Percentiles rank a stretch among this genome's conserved stretches.
Evolutionary conservation across 2,113 vertebrate genomes (phyloP).

Genomic region (Xenotilapia longispinis): DNA sequence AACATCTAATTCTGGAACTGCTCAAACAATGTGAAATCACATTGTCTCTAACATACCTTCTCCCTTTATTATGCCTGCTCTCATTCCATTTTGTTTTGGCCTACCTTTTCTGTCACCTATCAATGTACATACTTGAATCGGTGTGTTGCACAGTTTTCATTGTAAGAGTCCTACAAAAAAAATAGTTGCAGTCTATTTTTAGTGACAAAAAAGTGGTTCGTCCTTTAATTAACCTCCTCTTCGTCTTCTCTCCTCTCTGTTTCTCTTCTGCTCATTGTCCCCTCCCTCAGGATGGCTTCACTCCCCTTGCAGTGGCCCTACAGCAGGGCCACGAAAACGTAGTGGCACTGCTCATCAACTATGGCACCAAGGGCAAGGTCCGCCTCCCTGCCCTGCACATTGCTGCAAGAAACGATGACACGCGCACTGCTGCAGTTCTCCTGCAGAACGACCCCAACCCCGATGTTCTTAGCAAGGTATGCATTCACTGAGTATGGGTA

Average conservation of each 20-base stretch:
- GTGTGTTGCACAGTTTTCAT: not conserved
- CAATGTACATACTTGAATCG: not conserved
- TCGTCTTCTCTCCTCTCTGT: not conserved
- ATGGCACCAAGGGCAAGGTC: constrained; percentile 93
- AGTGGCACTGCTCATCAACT: constrained; percentile 94
- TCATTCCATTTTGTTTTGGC: not conserved
- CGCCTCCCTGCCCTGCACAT: constrained; percentile 95
- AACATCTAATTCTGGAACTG: not conserved
- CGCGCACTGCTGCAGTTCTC: constrained; percentile 89
- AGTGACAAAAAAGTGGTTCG: not conserved
- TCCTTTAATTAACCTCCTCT: not conserved
- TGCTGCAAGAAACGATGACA: constrained; percentile 93
- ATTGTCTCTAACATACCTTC: not conserved
- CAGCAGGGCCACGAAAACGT: constrained; percentile 98
- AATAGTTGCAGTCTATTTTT: not conserved
- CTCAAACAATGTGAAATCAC: not conserved
- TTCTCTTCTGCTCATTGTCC: not conserved
- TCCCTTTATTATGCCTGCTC: not conserved
- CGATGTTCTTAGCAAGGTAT: constrained; percentile 94
- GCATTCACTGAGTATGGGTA: not conserved
- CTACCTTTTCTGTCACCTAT: not conserved
- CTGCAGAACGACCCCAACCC: constrained; percentile 96
- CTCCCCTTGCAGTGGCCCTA: constrained; percentile 89
- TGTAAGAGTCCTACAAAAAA: not conserved
- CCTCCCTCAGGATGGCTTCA: constrained; percentile 88